These are phyloP conservation scores for Mormyrus lacerda DNA, from an alignment of 2,113 vertebrate genomes.

Conservation along the genomic window DNA sequence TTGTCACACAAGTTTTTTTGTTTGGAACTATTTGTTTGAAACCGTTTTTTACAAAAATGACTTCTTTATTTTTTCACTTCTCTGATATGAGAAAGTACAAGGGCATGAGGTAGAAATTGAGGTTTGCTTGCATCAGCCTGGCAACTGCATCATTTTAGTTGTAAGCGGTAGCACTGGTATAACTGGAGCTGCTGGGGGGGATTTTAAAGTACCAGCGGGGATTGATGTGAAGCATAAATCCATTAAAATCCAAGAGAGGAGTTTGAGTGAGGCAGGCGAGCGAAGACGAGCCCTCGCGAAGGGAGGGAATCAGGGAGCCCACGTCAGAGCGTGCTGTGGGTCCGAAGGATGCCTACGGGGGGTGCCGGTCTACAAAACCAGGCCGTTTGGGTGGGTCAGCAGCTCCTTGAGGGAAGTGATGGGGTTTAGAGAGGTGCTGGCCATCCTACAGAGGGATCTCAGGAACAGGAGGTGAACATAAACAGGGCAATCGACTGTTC, in stretches of 20 bases:
- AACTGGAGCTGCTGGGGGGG: background rate
- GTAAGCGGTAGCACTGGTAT: background rate
- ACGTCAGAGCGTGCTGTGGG: background rate
- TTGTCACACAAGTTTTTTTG: slow-evolving; percentile 48
- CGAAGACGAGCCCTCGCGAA: background rate
- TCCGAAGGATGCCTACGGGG: background rate
- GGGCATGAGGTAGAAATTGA: slow-evolving; percentile 26
- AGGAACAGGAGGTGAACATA: background rate
- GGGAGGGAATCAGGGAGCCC: background rate
- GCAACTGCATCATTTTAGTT: background rate
- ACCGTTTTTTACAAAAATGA: slow-evolving; percentile 43
- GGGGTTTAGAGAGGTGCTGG: background rate
- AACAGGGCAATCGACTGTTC: background rate
- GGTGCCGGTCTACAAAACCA: background rate
- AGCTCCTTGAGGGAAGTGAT: background rate
- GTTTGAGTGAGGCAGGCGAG: background rate
- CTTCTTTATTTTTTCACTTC: slow-evolving; percentile 34
- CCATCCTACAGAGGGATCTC: background rate
- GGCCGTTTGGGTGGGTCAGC: background rate
- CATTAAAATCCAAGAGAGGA: background rate
- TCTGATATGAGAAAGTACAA: slow-evolving; percentile 20
- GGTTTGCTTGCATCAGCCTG: background rate
- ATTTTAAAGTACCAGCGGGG: background rate
- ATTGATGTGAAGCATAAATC: background rate
- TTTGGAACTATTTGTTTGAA: slow-evolving; percentile 31